These are phyloP conservation scores for Sisor rabdophorus DNA, from an alignment of 2,113 vertebrate genomes.

Conservation along the genomic window DNA sequence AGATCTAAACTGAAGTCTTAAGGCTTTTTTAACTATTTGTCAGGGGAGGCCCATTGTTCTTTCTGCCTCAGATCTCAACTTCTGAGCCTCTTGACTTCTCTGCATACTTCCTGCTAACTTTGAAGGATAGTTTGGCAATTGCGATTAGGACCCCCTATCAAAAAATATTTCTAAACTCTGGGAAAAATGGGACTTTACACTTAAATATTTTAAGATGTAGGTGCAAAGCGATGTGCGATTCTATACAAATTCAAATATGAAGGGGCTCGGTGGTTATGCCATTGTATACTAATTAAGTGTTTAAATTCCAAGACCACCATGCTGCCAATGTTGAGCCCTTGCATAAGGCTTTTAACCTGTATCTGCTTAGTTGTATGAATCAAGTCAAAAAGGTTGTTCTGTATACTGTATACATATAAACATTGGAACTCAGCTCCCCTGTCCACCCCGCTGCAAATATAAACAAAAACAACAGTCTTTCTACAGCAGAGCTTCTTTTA, in stretches of 20 bases:
- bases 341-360: too few relatives aligned
- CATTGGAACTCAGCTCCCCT: neutral
- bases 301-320: neutral
- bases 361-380: too few relatives aligned
- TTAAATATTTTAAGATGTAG: slow-evolving; percentile 22
- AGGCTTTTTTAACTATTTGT: slow-evolving; percentile 80
- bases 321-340: too few relatives aligned
- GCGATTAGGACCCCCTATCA: slow-evolving; percentile 32
- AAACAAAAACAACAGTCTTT: neutral
- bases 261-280: too few relatives aligned
- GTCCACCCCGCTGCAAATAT: neutral
- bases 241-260: neutral
- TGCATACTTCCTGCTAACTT: slow-evolving; percentile 64
- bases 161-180: slow-evolving; percentile 23
- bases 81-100: slow-evolving; percentile 72
- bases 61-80: slow-evolving; percentile 74
- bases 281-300: neutral
- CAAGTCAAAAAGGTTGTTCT: too few relatives aligned
- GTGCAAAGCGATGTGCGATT: slow-evolving; percentile 22
- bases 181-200: slow-evolving; percentile 26
- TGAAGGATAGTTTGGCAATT: slow-evolving; percentile 64
- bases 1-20: slow-evolving; percentile 76
- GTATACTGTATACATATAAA: too few relatives aligned
- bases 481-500: slow-evolving; percentile 68
- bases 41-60: slow-evolving; percentile 76